phyloP scores from a whole-genome alignment of 1,140 invertebrate species.

The Uloborus diversus region DNA sequence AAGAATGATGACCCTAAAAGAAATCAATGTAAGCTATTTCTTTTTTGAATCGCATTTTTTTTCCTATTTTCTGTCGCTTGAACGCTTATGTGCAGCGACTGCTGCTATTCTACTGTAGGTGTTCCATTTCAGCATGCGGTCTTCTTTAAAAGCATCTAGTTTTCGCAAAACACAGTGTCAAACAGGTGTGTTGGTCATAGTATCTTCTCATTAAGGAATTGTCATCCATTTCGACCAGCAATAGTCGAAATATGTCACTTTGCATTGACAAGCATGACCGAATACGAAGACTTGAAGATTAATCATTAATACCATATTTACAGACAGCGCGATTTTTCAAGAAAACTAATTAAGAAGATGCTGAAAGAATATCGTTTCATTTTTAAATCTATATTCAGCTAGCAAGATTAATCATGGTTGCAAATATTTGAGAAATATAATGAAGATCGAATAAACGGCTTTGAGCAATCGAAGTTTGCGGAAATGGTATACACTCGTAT shows the following conservation, averaged over 20 bases:
- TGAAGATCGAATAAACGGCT: no score
- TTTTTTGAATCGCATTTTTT: neutral
- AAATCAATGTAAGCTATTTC: no score
- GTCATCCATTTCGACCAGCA: slow-evolving; percentile 33
- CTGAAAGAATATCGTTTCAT: no score
- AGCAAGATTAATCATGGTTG: no score
- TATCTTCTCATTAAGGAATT: slow-evolving; percentile 32
- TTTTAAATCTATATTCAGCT: no score
- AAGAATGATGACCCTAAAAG: no score
- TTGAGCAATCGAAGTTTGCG: no score
- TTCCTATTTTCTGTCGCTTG: neutral
- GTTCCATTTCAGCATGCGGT: slow-evolving; percentile 2
- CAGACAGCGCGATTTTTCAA: slow-evolving; percentile 24
- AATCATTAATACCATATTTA: slow-evolving; percentile 14
- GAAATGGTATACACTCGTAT: no score
- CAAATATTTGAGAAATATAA: no score
- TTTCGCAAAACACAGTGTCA: neutral
- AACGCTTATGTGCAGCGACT: slow-evolving; percentile 11
- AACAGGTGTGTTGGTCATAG: neutral
- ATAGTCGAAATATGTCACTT: slow-evolving; percentile 41
- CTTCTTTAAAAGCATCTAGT: neutral
- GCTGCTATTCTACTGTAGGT: slow-evolving; percentile 14
- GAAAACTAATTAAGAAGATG: neutral
- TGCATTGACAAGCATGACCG: slow-evolving; percentile 11
- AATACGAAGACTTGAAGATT: slow-evolving; percentile 21